Evolutionary conservation across 2,113 vertebrate genomes (phyloP), one percentile per base, ranked within the genome.

Genomic region (Pavo muticus): DNA sequence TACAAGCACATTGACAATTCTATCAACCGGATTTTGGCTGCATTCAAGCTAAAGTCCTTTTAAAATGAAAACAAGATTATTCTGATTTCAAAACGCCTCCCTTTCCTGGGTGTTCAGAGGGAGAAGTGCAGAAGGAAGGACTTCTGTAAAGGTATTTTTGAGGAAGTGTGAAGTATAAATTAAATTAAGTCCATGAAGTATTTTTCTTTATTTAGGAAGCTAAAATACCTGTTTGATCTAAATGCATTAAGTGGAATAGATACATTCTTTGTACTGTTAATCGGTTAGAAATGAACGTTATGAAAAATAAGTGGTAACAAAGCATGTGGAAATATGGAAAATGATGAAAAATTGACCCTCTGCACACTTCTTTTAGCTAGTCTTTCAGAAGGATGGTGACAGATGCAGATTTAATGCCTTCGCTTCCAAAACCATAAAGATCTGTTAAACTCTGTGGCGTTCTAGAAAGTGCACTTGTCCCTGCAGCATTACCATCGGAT

Each of bases 1-100:
- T 86, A 87, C 4, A 21, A 95, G 90, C 81, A 86, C 23, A 39
- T 2, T 81, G 84, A 92, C 83, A 94, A 97, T 37, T 96, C 90
- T 90, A 94, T 97, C 91, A 94, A 86, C 40, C 78, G 92, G 67
- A 61, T 87, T 87, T 95, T 76, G 42, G 29, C 67, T 71, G 4
- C 72, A 40, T 91, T 4, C 63, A 88, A 79, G 70, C 78, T 88
- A 84, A 60, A 82, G 61, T 47, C 79, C 37, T 93, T 86, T 93
- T 70, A 93, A 64, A 64, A 90, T 7, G 54, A 84, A 87, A 91
- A 96, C 77, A 95, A 97, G 90, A 91, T 84, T 69, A 93, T 95
- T 96, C 64, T 23, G 16, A 50, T 91, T 95, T 94, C 88, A 76
- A 48, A 15, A 44, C 32, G 71, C 82, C 52, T 79, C 48, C 39